Percentiles rank a stretch among this genome's conserved stretches.
These are phyloP conservation scores for Trinorchestia longiramus DNA, from an alignment of 1,140 invertebrate species.

Conservation along the genomic window DNA sequence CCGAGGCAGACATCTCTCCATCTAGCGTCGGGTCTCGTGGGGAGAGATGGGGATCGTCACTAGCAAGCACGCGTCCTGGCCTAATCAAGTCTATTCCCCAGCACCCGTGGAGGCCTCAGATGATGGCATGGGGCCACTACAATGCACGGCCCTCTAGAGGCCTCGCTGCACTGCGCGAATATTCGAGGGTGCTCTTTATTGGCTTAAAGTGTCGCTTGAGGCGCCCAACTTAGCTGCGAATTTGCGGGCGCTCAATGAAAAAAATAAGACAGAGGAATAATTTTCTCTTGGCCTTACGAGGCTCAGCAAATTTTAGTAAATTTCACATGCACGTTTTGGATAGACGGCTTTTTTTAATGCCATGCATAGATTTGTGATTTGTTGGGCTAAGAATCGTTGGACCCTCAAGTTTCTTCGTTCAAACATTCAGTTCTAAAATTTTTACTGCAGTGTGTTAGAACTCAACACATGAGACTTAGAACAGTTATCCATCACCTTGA, in stretches of 20 bases:
- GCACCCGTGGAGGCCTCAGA: background rate
- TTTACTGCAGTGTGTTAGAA: too few relatives aligned
- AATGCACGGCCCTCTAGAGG: slow-evolving; percentile 10
- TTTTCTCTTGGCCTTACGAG: background rate
- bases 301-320: background rate
- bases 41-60: background rate
- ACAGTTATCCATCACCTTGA: too few relatives aligned
- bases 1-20: background rate
- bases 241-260: background rate
- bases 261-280: background rate
- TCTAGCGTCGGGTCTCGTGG: too few relatives aligned
- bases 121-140: background rate
- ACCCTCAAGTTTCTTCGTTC: too few relatives aligned
- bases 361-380: too few relatives aligned
- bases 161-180: background rate
- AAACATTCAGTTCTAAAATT: too few relatives aligned
- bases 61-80: background rate
- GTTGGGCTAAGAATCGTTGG: too few relatives aligned
- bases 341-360: too few relatives aligned
- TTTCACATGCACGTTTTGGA: too few relatives aligned
- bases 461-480: too few relatives aligned
- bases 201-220: background rate
- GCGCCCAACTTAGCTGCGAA: background rate
- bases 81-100: slow-evolving; percentile 17
- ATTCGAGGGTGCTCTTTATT: background rate